Percentiles rank a stretch among this genome's conserved stretches.
These are phyloP conservation scores for Hycleus phaleratus DNA, from an alignment of 1,140 invertebrate species.

Conservation along the genomic window DNA sequence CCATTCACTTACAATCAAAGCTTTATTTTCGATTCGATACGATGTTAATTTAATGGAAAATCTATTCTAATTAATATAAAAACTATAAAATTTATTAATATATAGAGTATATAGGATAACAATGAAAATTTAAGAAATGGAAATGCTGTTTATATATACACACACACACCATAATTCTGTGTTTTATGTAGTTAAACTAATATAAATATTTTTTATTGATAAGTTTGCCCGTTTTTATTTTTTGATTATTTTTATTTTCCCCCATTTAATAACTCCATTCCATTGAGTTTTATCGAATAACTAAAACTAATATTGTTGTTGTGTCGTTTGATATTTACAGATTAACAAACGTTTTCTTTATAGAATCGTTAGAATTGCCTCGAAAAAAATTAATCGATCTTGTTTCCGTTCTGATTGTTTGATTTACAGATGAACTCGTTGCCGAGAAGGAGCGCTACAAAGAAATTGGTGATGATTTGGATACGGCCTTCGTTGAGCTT, in stretches of 20 bases:
- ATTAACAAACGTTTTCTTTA: too few species aligned
- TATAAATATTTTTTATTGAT: conserved; percentile 16
- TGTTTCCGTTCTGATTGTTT: not conserved
- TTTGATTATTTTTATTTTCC: conserved; percentile 16
- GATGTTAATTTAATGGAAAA: too few species aligned
- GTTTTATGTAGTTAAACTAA: conserved; percentile 24
- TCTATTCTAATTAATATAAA: too few species aligned
- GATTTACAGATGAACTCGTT: conserved; percentile 90
- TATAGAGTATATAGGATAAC: too few species aligned
- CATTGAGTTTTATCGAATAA: not conserved
- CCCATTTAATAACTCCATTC: not conserved
- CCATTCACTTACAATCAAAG: conserved; percentile 14
- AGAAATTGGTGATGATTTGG: conserved; percentile 97
- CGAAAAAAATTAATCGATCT: not conserved
- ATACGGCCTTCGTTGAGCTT: conserved; percentile 95
- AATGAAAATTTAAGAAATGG: too few species aligned
- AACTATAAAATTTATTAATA: too few species aligned
- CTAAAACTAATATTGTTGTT: not conserved
- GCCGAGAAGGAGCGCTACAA: conserved; percentile 99
- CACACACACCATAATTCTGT: not conserved
- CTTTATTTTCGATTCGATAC: conserved; percentile 1
- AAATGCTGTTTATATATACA: conserved; percentile 20
- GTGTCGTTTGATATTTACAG: too few species aligned
- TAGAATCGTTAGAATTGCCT: too few species aligned
- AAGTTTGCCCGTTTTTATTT: not conserved